Evolutionary conservation across 2,888 invertebrate genomes (phyloP).

Genomic region (Steinernema carpocapsae): DNA sequence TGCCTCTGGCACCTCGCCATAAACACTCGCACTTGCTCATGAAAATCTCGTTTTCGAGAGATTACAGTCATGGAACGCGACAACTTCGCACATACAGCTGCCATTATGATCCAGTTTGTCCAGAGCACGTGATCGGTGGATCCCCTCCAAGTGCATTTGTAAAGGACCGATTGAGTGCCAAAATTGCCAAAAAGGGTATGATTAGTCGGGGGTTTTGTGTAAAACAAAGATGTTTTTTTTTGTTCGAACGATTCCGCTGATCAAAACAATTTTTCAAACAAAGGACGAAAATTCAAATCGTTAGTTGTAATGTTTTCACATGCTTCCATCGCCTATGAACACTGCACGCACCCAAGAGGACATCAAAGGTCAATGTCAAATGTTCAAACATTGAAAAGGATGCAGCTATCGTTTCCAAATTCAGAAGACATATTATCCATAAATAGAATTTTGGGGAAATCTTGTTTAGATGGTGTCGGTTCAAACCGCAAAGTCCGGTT

Average conservation of each 20-base stretch:
- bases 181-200: no score
- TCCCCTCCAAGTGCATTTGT: no score
- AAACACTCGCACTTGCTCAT: neutral
- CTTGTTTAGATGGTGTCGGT: constrained; percentile 17
- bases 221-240: neutral
- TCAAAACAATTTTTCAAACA: neutral
- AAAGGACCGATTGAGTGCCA: no score
- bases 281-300: neutral
- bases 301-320: no score
- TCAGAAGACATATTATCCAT: no score
- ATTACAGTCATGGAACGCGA: neutral
- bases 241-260: neutral
- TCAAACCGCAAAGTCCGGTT: constrained; percentile 34
- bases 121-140: neutral
- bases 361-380: no score
- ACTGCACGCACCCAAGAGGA: no score
- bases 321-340: no score
- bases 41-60: constrained; percentile 15
- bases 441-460: no score
- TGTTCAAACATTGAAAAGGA: neutral
- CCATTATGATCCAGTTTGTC: constrained; percentile 4
- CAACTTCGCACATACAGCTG: neutral
- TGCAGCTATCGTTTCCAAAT: no score
- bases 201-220: no score
- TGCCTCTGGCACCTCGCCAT: neutral